Evolutionary conservation across 2,888 invertebrate species (phyloP), one percentile per base, ranked within the genome.

Genomic region (Chouioia cunea): DNA sequence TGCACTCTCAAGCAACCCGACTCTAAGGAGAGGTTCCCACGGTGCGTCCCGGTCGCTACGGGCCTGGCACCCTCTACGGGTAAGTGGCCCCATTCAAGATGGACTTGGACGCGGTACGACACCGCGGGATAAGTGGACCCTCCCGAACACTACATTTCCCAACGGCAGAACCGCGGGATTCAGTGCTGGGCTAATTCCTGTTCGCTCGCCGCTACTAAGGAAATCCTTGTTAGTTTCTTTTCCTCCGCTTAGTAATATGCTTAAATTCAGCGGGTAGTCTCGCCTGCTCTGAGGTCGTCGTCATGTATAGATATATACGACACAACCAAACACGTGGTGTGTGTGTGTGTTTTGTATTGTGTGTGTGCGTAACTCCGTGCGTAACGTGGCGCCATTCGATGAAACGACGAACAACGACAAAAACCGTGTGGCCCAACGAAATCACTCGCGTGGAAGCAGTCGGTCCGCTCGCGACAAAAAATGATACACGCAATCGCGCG

Each of bases 241-340:
- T 90, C 90, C 90, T 89, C 89, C 89, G 88, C 89, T 89, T 88
- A 90, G 83, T 90, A 86, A 90, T 90, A 91, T 90, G 90, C 90
- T 91, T 89, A 89, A 76, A 74, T 75, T 77, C 76, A 80, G 86
- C 86, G 87, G 86, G 86, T 87, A 78, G 79, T 85, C 86, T 83
- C 82, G 79, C 84, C 84, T 86, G 81, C 83, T 84, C 83, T 83
- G 86, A 86, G 86, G 86, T 86, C 85, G 58, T 48, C 47, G 23
- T 10, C 6, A n/a, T 14, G 23, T 48, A 27, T 16, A 16, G 18
- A 36, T 44, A 15, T 22, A 3, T 4, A 27, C 3, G 27, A 27
- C 27, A 53, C 4, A 18, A 53, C 18, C 22, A 14, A 4, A 10
- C 16, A 15, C 4, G n/a, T n/a, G n/a, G n/a, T n/a, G n/a, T n/a